A percentile compares a stretch with the other conserved stretches of the same genome.
Evolutionary conservation across 1,140 invertebrate genomes (phyloP).

Genomic region (Drosophila nebulosa): DNA sequence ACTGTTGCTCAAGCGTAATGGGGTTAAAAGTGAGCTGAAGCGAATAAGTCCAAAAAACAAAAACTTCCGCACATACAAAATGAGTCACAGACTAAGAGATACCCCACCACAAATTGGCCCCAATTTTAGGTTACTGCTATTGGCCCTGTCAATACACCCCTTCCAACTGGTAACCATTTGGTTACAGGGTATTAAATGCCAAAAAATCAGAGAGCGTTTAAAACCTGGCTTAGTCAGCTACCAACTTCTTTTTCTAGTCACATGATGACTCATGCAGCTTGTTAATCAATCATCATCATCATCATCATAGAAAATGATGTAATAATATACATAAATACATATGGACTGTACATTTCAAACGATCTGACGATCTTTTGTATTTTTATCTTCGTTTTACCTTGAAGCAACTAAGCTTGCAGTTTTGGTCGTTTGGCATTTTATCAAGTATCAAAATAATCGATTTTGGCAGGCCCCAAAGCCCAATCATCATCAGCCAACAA

Average conservation of each 20-base stretch:
- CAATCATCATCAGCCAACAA: not conserved
- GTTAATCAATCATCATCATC: slow-evolving; percentile 30
- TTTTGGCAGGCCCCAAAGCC: slow-evolving; percentile 1
- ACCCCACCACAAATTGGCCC: not conserved
- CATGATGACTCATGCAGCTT: not conserved
- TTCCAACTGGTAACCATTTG: not conserved
- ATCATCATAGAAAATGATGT: slow-evolving; percentile 35
- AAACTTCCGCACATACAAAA: slow-evolving; percentile 12
- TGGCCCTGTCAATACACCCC: not conserved
- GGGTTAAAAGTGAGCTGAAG: slow-evolving; percentile 76
- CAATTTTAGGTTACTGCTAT: not conserved
- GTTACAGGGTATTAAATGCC: not conserved
- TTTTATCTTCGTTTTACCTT: not conserved
- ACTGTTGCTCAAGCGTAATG: slow-evolving; percentile 73
- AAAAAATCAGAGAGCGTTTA: not conserved
- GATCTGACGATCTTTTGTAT: slow-evolving; percentile 1
- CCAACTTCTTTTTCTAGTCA: not conserved
- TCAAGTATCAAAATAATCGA: slow-evolving; percentile 32
- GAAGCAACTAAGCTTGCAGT: not conserved
- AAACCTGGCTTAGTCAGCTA: not conserved
- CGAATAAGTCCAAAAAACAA: slow-evolving; percentile 51
- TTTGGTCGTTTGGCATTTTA: slow-evolving; percentile 36
- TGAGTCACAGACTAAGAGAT: slow-evolving; percentile 27
- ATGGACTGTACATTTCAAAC: slow-evolving; percentile 18
- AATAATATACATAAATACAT: slow-evolving; percentile 15